Conservation (phyloP, 2,113 vertebrate species). For the Baryphthengus martii region DNA sequence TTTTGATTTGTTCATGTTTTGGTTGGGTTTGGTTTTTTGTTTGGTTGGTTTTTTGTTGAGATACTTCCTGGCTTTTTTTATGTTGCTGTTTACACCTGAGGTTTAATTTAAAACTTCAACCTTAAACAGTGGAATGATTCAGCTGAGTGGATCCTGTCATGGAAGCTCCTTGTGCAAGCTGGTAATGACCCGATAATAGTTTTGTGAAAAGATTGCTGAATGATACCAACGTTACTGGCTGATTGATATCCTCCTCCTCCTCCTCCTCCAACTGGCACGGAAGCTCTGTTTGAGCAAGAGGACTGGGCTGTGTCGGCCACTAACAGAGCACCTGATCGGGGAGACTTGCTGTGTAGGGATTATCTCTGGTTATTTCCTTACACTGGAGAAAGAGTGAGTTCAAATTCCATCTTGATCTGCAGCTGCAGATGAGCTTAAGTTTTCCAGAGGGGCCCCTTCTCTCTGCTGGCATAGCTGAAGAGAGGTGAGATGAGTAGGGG, state of each 20-base stretch:
- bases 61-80: not conserved
- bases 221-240: not conserved
- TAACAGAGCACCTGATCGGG: not conserved
- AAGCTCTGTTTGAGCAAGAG: no score
- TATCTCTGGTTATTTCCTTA: not conserved
- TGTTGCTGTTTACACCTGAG: not conserved
- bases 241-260: not conserved
- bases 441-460: not conserved
- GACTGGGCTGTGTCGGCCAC: not conserved
- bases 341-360: accelerated
- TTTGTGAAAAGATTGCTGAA: not conserved
- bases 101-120: not conserved
- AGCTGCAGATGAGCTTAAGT: not conserved
- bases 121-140: not conserved
- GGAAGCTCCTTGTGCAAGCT: not conserved
- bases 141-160: not conserved
- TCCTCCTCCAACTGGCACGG: no score
- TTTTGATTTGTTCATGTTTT: not conserved
- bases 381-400: not conserved
- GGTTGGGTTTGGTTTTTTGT: no score
- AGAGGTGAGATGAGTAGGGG: not conserved
- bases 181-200: accelerated
- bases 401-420: accelerated
- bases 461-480: not conserved
- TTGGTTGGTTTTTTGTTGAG: not conserved